Conservation (phyloP, 1,140 invertebrate genomes). For the Oncopodura yosiiana region DNA sequence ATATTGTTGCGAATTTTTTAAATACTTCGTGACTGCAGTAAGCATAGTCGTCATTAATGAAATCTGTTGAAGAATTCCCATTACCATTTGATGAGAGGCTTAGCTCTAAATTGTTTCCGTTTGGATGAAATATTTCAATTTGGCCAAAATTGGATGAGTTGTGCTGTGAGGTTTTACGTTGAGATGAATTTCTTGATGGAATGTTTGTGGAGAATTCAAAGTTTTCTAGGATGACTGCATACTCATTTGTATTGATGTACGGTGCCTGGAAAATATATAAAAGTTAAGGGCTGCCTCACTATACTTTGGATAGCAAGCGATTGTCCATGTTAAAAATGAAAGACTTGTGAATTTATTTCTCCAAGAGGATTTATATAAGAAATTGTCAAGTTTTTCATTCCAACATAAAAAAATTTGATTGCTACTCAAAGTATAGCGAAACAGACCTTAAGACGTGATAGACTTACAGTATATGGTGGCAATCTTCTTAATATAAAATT, state of each 20-base stretch:
- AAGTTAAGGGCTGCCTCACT: too few species aligned
- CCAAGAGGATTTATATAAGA: background rate
- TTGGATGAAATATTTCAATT: slow-evolving; percentile 21
- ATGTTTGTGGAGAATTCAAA: slow-evolving; percentile 27
- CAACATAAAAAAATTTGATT: background rate
- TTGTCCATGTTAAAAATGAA: too few species aligned
- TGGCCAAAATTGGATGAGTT: slow-evolving; percentile 21
- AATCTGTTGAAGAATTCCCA: background rate
- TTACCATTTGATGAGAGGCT: background rate
- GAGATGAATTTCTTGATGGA: too few species aligned
- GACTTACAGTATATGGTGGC: slow-evolving; percentile 27
- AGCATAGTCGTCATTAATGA: slow-evolving; percentile 2
- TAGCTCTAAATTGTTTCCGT: background rate
- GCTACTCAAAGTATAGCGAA: too few species aligned
- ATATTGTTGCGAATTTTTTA: slow-evolving; percentile 25
- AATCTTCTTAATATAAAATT: slow-evolving; percentile 27
- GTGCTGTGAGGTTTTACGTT: too few species aligned
- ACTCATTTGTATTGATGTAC: slow-evolving; percentile 29
- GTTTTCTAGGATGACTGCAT: slow-evolving; percentile 26
- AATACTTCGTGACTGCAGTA: slow-evolving; percentile 31
- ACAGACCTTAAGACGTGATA: background rate
- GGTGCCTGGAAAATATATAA: slow-evolving; percentile 17
- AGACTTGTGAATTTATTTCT: too few species aligned
- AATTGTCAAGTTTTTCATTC: background rate
- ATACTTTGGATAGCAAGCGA: too few species aligned